Conservation (phyloP, 2,888 invertebrate species). For the Dromius quadrimaculatus region DNA sequence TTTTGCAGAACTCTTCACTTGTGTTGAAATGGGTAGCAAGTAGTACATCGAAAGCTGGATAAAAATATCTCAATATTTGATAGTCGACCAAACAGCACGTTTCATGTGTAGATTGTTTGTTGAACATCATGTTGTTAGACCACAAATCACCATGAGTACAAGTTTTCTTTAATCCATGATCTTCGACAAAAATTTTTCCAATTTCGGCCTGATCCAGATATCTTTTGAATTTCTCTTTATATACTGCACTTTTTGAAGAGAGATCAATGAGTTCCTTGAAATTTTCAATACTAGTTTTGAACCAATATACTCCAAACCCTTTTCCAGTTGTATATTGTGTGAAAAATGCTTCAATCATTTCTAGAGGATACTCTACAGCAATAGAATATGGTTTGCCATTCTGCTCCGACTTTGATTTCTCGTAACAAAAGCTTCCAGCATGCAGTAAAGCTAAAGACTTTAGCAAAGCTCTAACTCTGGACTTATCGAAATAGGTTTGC, state of each 20-base stretch:
- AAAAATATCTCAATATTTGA: conserved; percentile 60
- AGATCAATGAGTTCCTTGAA: conserved; percentile 5
- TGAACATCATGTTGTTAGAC: conserved; percentile 45
- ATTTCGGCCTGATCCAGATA: not conserved
- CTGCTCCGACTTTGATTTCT: not conserved
- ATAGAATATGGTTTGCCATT: not conserved
- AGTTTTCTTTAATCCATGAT: conserved; percentile 5
- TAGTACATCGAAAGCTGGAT: conserved; percentile 59
- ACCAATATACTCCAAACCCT: not conserved
- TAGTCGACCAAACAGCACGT: conserved; percentile 61
- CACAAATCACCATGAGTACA: conserved; percentile 40
- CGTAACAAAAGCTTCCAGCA: not conserved
- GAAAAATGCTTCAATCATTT: not conserved
- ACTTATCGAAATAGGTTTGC: too few species aligned
- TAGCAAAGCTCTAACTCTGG: not conserved
- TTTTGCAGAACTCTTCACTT: conserved; percentile 57
- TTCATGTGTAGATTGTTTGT: not conserved
- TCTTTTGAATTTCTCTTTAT: conserved; percentile 8
- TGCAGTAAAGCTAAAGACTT: conserved; percentile 15
- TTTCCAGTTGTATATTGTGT: not conserved
- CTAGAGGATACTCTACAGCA: not conserved
- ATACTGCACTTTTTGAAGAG: not conserved
- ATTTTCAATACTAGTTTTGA: not conserved
- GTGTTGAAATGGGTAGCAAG: conserved; percentile 60
- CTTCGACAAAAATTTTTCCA: not conserved